These are phyloP conservation scores for Otocyon megalotis DNA, from an alignment of 2,113 vertebrate species.

Conservation along the genomic window DNA sequence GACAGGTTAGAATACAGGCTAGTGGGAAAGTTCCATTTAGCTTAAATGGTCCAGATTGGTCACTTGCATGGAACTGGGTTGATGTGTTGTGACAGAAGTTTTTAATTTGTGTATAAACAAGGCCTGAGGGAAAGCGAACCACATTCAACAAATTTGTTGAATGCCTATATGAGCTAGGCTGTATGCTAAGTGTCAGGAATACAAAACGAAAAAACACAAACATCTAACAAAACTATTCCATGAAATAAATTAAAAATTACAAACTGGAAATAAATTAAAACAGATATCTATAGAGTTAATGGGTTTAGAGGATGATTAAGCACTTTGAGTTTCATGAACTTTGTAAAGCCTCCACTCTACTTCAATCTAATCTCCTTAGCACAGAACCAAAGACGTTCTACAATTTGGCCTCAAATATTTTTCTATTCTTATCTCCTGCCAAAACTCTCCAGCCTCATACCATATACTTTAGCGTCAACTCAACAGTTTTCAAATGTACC, in stretches of 20 bases:
- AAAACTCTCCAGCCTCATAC: not conserved
- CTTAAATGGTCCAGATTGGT: not conserved
- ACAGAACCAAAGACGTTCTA: not conserved
- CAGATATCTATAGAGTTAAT: not conserved
- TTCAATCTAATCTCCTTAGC: not conserved
- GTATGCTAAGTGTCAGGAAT: not conserved
- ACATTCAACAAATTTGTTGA: not conserved
- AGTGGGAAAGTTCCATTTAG: not conserved
- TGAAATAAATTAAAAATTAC: conserved; percentile 6
- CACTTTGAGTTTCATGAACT: conserved; percentile 32
- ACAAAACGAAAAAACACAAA: conserved; percentile 6
- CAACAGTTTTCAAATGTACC: not conserved
- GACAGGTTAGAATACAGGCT: not conserved
- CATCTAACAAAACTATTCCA: not conserved
- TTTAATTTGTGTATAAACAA: conserved; percentile 35
- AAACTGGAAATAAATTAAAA: conserved; percentile 51
- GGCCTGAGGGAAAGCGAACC: not conserved
- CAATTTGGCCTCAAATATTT: not conserved
- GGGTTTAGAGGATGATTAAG: not conserved
- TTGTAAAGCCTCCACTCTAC: not conserved
- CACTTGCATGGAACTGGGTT: not conserved
- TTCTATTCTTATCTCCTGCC: not conserved
- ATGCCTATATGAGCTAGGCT: not conserved
- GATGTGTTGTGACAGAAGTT: not conserved
- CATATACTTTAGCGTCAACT: not conserved